Evolutionary conservation across 1,140 invertebrate species (phyloP).

Genomic region (Subanguina moxae): DNA sequence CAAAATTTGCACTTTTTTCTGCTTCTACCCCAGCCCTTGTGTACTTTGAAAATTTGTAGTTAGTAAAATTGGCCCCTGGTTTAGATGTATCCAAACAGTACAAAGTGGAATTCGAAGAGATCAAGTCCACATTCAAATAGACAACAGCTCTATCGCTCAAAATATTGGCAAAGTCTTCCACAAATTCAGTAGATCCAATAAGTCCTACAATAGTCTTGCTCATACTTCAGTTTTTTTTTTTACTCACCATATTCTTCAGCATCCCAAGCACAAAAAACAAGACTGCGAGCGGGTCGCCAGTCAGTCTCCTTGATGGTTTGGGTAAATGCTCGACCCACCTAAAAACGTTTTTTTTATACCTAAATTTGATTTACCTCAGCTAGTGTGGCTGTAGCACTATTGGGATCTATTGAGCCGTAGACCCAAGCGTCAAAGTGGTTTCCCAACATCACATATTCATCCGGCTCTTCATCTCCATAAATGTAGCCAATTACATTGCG

Average conservation of each 20-base stretch:
- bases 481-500: conserved; percentile 59
- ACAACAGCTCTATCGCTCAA: conserved; percentile 47
- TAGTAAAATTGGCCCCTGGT: no score
- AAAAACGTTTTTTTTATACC: background rate
- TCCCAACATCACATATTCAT: conserved; percentile 66
- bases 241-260: conserved; percentile 61
- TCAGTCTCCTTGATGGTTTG: conserved; percentile 48
- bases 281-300: conserved; percentile 62
- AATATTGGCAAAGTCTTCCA: conserved; percentile 50
- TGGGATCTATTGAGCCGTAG: conserved; percentile 59
- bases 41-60: no score
- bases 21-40: no score
- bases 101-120: conserved; percentile 47
- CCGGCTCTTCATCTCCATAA: conserved; percentile 52
- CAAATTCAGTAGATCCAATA: conserved; percentile 60
- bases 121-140: conserved; percentile 55
- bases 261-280: conserved; percentile 64
- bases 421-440: conserved; percentile 67
- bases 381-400: conserved; percentile 62
- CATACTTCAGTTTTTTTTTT: background rate
- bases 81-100: conserved; percentile 17
- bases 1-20: no score
- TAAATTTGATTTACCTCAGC: conserved; percentile 61
- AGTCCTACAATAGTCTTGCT: conserved; percentile 49
- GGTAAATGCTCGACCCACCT: conserved; percentile 60